Base-by-base conservation (phyloP, 2,888 invertebrate genomes). In the Lasioglossum vierecki region DNA sequence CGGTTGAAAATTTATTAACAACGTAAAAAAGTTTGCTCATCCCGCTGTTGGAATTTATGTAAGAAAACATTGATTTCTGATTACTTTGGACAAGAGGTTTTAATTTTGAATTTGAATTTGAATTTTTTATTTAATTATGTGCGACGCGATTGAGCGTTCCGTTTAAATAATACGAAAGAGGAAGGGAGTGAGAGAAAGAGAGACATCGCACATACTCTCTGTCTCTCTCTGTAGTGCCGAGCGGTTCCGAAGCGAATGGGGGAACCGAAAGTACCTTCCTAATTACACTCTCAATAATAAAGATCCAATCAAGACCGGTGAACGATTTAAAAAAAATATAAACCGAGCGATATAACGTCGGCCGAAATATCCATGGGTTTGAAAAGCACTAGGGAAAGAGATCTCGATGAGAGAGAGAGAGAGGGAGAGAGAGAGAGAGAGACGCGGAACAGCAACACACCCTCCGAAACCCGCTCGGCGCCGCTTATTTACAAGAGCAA, bases 401-500 rank as follows among this genome's bases (percentile, higher is more conserved):
- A 39, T 68, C 66, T 68, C 66, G 39, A 35, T 1, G 66, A 18
- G 18, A 49, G n/a, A n/a, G n/a, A 22, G 3, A 9, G 6, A n/a
- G n/a, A 53, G 3, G 4, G 2, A 4, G 46, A 46, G 46, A 44
- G 13, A 44, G 44, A 13, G 49, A 49, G n/a, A n/a, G 57, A 53
- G 8, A 9, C 9, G 9, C 9, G 57, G 3, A 57, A 57, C 57
- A 57, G 1, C 57, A 11, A 4, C n/a, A 4, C 9, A 46, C 4
- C n/a, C 4, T 4, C 11, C 53, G 53, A 22, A 53, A 22, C 53
- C 53, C 9, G 53, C n/a, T 57, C 30, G 35, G 18, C 35, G 9
- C 70, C 70, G 41, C 70, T 70, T 70, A 70, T 73, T 70, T 68
- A 57, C 63, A 57, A 63, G 75, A 39, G 82, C 75, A 57, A 84